Evolutionary conservation across 2,113 vertebrate genomes (phyloP), one percentile per base, ranked within the genome.

Genomic region (Onychostoma macrolepis): DNA sequence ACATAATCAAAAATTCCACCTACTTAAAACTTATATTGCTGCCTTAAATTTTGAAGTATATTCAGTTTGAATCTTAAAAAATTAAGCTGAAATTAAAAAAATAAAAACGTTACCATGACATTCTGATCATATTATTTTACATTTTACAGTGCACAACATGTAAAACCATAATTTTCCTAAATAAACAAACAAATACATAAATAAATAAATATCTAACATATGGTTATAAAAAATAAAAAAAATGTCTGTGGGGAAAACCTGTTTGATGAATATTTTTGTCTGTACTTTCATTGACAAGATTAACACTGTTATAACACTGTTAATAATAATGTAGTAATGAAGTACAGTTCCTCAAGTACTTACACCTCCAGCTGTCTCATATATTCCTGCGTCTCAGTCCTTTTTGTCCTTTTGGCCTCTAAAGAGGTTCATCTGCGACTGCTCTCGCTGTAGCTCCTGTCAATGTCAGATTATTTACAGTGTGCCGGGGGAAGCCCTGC

Each of bases 381-480:
- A 74, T 80, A 74, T 81, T 4, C 53, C 13, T 19, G 43, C 36
- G 83, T 77, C n/a, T 80, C 67, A 85, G 74, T 87, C 86, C 19
- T 38, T 41, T 72, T 89, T 90, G 90, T 89, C 88, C 88, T 89
- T 89, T 86, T 84, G 76, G 72, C 21, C 88, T 85, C 88, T 41
- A 88, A 86, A 85, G 88, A 84, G 84, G 88, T 88, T 89, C 89
- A 67, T 84, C 48, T 80, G 1, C 2, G 13, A 15, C 8, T 41
- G 9, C 41, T 78, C 30, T 76, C 13, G 30, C 28, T 69, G 10
- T 69, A 24, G 83, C 91, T 69, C 86, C 87, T 90, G 89, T 93
- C 90, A 93, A 90, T 91, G 90, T 86, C 77, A 75, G 87, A 92
- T 89, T 84, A 92, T 93, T 92, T 90, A 89, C 43, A 65, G 87